A percentile compares a stretch with the other conserved stretches of the same genome.
Conservation (phyloP, 2,113 vertebrate species). For the Okapia johnstoni region DNA sequence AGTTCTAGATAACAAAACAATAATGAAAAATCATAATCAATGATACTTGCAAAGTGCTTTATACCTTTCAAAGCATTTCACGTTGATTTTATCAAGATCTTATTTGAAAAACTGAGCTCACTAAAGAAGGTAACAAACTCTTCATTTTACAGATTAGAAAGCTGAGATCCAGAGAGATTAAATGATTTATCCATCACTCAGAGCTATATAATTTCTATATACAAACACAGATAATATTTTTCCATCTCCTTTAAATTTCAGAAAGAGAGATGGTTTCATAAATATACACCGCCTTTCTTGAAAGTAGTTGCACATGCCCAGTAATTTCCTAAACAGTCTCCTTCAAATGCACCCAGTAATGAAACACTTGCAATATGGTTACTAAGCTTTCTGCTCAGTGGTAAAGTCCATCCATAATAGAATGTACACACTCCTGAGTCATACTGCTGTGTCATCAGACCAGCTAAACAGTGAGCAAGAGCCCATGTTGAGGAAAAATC, state of each 20-base stretch:
- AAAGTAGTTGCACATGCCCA: not conserved
- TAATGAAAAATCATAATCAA: not conserved
- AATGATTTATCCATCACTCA: not conserved
- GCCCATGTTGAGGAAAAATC: not conserved
- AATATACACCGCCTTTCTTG: not conserved
- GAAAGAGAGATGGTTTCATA: not conserved
- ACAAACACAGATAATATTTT: not conserved
- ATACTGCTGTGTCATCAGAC: not conserved
- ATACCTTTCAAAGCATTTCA: not conserved
- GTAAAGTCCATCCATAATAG: not conserved
- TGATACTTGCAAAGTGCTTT: not conserved
- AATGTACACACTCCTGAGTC: not conserved
- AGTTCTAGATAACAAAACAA: not conserved
- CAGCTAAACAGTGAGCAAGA: not conserved
- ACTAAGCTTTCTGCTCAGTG: not conserved
- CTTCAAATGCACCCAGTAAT: not conserved
- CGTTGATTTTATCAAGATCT: not conserved
- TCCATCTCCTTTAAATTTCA: conserved; percentile 3
- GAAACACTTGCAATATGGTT: not conserved
- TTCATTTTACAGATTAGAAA: conserved; percentile 12
- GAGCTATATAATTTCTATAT: not conserved
- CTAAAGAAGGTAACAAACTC: not conserved
- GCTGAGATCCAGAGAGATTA: not conserved
- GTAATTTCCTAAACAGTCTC: not conserved
- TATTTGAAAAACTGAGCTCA: not conserved